Base-by-base conservation (phyloP, 2,113 vertebrate species). In the Burhinus bistriatus region DNA sequence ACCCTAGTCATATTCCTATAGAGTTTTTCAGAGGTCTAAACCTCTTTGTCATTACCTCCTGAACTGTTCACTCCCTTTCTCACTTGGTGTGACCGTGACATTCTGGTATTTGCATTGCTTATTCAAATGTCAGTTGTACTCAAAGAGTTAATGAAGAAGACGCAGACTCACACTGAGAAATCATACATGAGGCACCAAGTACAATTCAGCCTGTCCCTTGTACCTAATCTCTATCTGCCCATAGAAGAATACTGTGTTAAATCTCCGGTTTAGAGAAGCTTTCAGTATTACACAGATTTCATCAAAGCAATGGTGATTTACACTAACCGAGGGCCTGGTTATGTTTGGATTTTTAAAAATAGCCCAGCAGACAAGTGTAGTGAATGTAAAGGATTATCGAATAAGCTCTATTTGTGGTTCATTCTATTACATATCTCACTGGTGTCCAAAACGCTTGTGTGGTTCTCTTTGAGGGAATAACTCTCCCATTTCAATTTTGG, bases 401-500 rank as follows among this genome's bases (percentile, higher is more conserved):
- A 72, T 52, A 82, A 85, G 0, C 23, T 58, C 12, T 77, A 15
- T 72, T 93, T 90, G 62, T 65, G 59, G 9, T 83, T 38, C 44
- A 44, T 95, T 92, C 68, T 87, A 64, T 81, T 82, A 69, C 30
- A 26, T 89, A 69, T 84, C 66, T 95, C 89, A 73, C 76, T 55
- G 68, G 80, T 82, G 80, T 90, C 71, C 61, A 73, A 91, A 95
- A 80, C 65, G 32, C 84, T 92, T 84, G 25, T 61, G 65, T 55
- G 45, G 29, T 69, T 95, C 52, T 94, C 84, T 94, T 95, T 85
- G 57, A 89, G 40, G n/a, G 29, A 91, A 83, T 72, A 92, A 94
- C 51, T 94, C 57, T 95, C 36, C 68, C 44, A 70, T 96, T 97
- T 97, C 86, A 77, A 55, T 97, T 97, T 93, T 96, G 55, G 23